phyloP scores from a whole-genome alignment of 2,113 vertebrate species.

The Nicator chloris region DNA sequence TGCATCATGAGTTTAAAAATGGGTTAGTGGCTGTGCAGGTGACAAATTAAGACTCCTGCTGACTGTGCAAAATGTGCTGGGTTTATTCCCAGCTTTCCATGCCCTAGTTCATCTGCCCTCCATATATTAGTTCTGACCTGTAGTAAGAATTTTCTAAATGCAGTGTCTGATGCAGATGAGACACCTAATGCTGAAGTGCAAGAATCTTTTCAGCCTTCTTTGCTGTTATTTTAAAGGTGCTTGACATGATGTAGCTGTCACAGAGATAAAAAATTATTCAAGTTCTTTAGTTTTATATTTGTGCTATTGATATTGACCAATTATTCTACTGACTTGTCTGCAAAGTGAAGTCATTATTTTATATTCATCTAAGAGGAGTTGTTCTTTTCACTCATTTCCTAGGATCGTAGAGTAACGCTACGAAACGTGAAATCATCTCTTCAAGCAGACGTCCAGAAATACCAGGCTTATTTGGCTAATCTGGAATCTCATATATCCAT shows the following conservation, averaged over 20 bases:
- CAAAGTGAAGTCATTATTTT: background rate
- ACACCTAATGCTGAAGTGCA: background rate
- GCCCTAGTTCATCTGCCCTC: background rate
- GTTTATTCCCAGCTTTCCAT: background rate
- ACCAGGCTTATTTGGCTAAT: constrained; percentile 80
- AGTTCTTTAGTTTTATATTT: background rate
- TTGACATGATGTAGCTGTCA: background rate
- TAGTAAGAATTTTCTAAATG: background rate
- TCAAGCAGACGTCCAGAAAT: constrained; percentile 88
- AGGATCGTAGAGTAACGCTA: constrained; percentile 88
- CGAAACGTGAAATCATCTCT: constrained; percentile 78
- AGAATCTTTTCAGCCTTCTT: background rate
- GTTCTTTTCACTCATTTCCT: background rate
- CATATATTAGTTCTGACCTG: background rate
- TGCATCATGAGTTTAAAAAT: background rate
- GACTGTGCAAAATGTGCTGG: background rate
- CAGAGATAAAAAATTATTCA: background rate
- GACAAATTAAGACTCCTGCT: background rate
- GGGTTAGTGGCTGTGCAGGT: background rate
- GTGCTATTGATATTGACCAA: background rate
- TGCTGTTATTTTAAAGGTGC: background rate
- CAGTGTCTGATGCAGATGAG: background rate
- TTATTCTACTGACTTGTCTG: background rate
- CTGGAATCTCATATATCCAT: constrained; percentile 79
- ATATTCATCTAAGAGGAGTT: background rate